phyloP scores from a whole-genome alignment of 2,797 vertebrate genomes.

The Malacoraja senta region DNA sequence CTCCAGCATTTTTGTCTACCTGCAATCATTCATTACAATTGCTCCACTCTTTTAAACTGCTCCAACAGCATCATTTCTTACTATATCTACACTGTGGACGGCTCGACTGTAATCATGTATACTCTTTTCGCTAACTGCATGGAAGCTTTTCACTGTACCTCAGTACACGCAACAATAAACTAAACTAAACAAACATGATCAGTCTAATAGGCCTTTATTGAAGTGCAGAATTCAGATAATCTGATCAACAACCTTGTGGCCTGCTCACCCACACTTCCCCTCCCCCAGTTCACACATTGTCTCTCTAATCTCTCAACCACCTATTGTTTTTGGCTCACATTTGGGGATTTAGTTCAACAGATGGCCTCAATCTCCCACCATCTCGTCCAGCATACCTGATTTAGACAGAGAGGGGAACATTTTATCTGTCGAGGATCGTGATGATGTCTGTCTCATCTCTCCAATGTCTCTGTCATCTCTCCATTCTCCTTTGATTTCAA shows the following conservation, averaged over 20 bases:
- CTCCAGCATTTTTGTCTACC: too few species aligned
- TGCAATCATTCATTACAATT: too few species aligned
- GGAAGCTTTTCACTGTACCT: too few species aligned
- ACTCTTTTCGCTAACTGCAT: too few species aligned
- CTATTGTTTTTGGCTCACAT: neutral
- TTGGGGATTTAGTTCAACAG: neutral
- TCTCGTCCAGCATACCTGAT: neutral
- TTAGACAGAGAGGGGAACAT: neutral
- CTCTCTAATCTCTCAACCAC: neutral
- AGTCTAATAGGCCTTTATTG: neutral
- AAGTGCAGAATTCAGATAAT: neutral
- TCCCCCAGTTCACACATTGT: neutral
- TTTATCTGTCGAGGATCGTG: neutral
- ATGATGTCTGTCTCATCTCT: neutral
- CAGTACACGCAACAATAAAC: too few species aligned
- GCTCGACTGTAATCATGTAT: too few species aligned
- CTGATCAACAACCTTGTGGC: neutral
- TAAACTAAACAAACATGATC: too few species aligned
- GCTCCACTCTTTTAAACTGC: too few species aligned
- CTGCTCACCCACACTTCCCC: neutral
- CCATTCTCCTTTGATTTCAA: neutral
- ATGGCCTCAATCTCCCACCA: neutral
- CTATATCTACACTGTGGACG: too few species aligned
- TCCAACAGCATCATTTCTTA: too few species aligned
- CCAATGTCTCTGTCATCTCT: neutral